A percentile compares a stretch with the other conserved stretches of the same genome.
Evolutionary conservation across 2,888 invertebrate genomes (phyloP).

Genomic region (Drosophila infuscata): DNA sequence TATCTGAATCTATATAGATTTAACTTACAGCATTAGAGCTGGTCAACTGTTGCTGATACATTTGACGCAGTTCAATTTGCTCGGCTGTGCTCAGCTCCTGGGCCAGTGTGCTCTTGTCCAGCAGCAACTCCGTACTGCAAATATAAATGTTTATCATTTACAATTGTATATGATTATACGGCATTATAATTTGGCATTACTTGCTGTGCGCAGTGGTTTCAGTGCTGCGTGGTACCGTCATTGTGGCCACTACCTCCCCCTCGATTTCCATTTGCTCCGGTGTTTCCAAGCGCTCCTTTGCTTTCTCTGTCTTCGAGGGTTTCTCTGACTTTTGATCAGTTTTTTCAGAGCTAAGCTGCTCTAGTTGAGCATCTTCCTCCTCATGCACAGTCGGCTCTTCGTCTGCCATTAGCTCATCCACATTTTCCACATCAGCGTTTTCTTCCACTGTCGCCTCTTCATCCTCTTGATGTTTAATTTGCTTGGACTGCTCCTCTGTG

Average conservation of each 20-base stretch:
- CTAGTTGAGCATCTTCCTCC: conserved; percentile 59
- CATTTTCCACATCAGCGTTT: conserved; percentile 86
- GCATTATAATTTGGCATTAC: conserved; percentile 80
- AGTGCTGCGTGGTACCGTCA: conserved; percentile 88
- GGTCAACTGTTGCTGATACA: conserved; percentile 82
- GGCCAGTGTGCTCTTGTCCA: conserved; percentile 71
- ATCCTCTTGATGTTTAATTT: conserved; percentile 87
- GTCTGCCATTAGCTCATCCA: conserved; percentile 83
- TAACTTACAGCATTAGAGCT: conserved; percentile 72
- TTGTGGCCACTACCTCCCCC: conserved; percentile 90
- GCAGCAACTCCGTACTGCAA: conserved; percentile 77
- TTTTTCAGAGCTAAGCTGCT: conserved; percentile 86
- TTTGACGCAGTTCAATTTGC: conserved; percentile 79
- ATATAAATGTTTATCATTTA: neutral
- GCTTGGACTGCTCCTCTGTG: conserved; percentile 91
- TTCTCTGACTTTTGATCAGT: conserved; percentile 83
- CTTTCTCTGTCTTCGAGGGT: conserved; percentile 83
- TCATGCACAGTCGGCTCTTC: conserved; percentile 84
- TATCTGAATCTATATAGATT: rapidly evolving
- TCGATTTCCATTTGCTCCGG: conserved; percentile 88
- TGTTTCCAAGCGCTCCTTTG: conserved; percentile 85
- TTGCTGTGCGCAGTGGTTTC: conserved; percentile 93
- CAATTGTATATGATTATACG: neutral
- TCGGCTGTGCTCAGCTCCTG: conserved; percentile 79
- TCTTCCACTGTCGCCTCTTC: conserved; percentile 87